Percentiles rank a stretch among this genome's conserved stretches.
phyloP scores from a whole-genome alignment of 1,140 invertebrate species.

The Trichogramma pretiosum region DNA sequence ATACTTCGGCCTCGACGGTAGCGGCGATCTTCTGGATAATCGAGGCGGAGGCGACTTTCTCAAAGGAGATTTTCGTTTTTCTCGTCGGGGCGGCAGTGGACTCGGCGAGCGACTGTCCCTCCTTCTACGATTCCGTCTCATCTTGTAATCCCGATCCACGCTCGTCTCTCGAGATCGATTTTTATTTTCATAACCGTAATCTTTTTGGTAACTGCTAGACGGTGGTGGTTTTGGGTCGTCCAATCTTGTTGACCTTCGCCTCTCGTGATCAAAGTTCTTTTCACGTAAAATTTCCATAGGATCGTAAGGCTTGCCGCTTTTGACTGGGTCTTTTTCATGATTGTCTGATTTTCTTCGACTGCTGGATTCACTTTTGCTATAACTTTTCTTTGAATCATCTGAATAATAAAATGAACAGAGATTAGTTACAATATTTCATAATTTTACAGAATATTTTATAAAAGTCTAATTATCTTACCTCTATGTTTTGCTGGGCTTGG shows the following conservation, averaged over 20 bases:
- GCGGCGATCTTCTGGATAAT: conserved; percentile 17
- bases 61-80: conserved; percentile 22
- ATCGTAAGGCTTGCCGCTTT: conserved; percentile 34
- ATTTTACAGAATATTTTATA: no score
- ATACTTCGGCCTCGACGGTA: conserved; percentile 13
- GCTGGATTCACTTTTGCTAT: conserved; percentile 17
- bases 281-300: conserved; percentile 36
- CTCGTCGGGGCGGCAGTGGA: conserved; percentile 20
- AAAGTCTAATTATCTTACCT: no score
- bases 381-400: conserved; percentile 30
- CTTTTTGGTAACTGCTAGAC: conserved; percentile 24
- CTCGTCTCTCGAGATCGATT: conserved; percentile 25
- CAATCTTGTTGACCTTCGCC: conserved; percentile 24
- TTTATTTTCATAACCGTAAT: conserved; percentile 29
- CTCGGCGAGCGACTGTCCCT: conserved; percentile 12
- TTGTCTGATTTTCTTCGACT: conserved; percentile 23
- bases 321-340: conserved; percentile 26
- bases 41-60: conserved; percentile 16
- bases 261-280: conserved; percentile 30
- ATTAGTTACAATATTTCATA: conserved; percentile 4
- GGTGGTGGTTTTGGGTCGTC: no score
- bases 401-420: neutral
- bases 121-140: neutral
- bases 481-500: no score
- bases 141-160: conserved; percentile 32